Percentiles rank a stretch among this genome's conserved stretches.
phyloP scores from a whole-genome alignment of 1,140 invertebrate species.

The Trichonephila inaurata region DNA sequence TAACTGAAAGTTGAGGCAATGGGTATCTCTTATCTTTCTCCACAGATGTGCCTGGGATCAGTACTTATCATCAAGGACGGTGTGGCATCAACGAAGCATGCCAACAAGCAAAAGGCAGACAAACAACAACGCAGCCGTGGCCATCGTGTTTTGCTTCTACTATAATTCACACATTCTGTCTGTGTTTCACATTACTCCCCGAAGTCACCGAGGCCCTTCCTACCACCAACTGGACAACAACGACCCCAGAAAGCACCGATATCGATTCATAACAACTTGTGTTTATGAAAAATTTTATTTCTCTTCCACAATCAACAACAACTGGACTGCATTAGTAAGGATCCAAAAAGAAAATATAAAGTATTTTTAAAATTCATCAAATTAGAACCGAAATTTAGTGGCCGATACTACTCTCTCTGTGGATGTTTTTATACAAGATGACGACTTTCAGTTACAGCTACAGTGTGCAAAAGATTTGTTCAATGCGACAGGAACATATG shows the following conservation, averaged over 20 bases:
- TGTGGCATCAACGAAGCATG: slow-evolving; percentile 73
- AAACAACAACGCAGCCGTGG: slow-evolving; percentile 68
- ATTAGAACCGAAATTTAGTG: too few relatives aligned
- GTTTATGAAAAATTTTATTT: not conserved
- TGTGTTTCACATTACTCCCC: slow-evolving; percentile 72
- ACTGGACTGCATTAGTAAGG: too few relatives aligned
- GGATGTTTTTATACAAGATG: too few relatives aligned
- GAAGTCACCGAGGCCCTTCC: not conserved
- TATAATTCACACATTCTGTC: slow-evolving; percentile 75
- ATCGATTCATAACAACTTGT: not conserved
- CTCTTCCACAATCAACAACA: not conserved
- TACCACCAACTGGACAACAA: not conserved
- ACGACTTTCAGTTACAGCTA: too few relatives aligned
- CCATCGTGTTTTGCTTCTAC: slow-evolving; percentile 72
- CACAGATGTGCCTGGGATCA: slow-evolving; percentile 69
- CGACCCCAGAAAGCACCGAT: not conserved
- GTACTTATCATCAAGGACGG: slow-evolving; percentile 71
- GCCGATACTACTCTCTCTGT: too few relatives aligned
- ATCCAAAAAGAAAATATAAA: too few relatives aligned
- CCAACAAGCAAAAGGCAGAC: slow-evolving; percentile 67
- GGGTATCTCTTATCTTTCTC: slow-evolving; percentile 51
- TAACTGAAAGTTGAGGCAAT: slow-evolving; percentile 12
- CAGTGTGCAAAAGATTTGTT: too few relatives aligned
- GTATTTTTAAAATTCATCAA: too few relatives aligned
- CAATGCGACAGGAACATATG: not conserved